Base-by-base conservation (phyloP, 2,113 vertebrate genomes). In the Sylvia atricapilla region DNA sequence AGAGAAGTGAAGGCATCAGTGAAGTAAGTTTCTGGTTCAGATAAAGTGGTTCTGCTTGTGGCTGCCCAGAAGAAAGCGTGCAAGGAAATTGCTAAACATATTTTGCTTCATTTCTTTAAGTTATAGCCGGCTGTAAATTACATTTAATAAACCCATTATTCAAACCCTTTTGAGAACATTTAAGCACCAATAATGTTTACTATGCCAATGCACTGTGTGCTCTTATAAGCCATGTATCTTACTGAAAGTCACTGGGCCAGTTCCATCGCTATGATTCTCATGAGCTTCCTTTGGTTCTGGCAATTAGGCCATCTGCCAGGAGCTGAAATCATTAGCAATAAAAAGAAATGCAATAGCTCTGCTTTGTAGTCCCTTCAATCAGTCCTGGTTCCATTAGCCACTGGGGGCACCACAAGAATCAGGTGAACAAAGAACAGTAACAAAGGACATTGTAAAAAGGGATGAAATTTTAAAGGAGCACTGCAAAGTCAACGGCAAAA, bases 251-350 rank as follows among this genome's bases (percentile, higher is more conserved):
- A 95, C 88, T 28, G 37, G 93, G 78, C 81, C 96, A 92, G 87
- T 79, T 97, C 84, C 89, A 96, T 17, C 3, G 43, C 90, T 96
- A 68, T 25, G 46, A 89, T 90, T 96, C 96, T 97, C 97, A 78
- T n/a, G 94, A 97, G 94, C 83, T 95, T 96, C 91, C 87, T 95
- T 94, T 93, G 85, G 92, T 92, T 96, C 87, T 93, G 83, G 87
- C 90, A 97, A 95, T 98, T 97, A 98, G 97, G 96, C 95, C 78
- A 92, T 84, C 96, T 97, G 96, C 96, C 97, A 97, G 96, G n/a
- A 96, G 80, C 60, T 66, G 79, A 96, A 97, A 95, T 95, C 94
- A 98, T 98, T 92, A 97, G 90, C 90, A 96, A 86, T 95, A 97
- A 97, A 96, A 96, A 97, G 96, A 97, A 97, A 98, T 90, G 85